A percentile compares a stretch with the other conserved stretches of the same genome.
Conservation (phyloP, 2,797 vertebrate genomes). For the Scleropages formosus region DNA sequence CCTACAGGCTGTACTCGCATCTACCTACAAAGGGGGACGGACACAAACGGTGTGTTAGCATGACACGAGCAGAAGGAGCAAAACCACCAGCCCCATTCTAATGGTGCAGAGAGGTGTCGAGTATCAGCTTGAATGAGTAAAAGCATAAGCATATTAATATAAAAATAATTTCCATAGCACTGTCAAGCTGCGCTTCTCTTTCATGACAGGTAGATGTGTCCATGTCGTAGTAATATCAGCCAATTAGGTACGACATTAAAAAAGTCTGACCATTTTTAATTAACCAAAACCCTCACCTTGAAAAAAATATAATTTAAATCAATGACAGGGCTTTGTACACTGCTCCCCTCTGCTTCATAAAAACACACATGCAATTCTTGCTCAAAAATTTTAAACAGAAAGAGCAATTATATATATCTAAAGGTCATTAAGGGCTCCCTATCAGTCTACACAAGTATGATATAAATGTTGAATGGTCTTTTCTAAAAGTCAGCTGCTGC, state of each 20-base stretch:
- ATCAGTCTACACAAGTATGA: background rate
- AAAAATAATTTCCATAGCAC: too few species aligned
- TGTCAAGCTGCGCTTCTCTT: too few species aligned
- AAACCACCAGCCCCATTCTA: background rate
- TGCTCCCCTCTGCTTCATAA: background rate
- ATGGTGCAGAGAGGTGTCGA: too few species aligned
- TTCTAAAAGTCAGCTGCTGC: background rate
- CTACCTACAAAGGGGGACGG: conserved; percentile 72
- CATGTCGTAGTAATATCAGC: too few species aligned
- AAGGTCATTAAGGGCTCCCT: conserved; percentile 9
- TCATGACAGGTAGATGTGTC: too few species aligned
- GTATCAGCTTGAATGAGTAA: too few species aligned
- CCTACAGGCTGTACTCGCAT: conserved; percentile 80
- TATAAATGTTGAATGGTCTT: background rate
- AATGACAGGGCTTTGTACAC: too few species aligned
- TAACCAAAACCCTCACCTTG: background rate
- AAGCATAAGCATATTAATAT: too few species aligned
- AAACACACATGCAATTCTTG: background rate
- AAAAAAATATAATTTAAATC: background rate
- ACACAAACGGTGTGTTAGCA: background rate
- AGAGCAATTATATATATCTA: background rate
- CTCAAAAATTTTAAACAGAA: background rate
- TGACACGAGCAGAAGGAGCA: background rate
- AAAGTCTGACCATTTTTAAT: background rate
- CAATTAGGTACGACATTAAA: background rate